Evolutionary conservation across 2,888 invertebrate genomes (phyloP).

Genomic region (Lithophane ornitopus): DNA sequence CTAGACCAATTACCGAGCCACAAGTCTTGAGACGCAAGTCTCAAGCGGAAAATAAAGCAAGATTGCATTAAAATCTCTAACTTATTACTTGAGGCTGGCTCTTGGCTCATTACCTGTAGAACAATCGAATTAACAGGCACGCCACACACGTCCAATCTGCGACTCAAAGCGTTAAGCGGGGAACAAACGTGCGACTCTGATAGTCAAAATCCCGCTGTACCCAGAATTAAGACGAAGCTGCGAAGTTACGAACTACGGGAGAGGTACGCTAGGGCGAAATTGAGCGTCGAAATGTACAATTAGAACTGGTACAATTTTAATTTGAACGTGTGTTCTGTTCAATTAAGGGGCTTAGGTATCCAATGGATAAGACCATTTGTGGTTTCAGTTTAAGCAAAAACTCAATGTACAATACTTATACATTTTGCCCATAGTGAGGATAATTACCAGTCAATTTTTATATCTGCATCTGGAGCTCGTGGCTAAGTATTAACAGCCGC

Average conservation of each 20-base stretch:
- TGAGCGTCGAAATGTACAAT: conserved; percentile 59
- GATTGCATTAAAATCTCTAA: conserved; percentile 65
- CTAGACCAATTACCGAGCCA: conserved; percentile 34
- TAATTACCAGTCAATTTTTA: not conserved
- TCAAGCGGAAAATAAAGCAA: conserved; percentile 39
- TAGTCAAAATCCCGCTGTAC: conserved; percentile 48
- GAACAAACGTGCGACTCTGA: conserved; percentile 45
- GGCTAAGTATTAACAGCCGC: too few species aligned
- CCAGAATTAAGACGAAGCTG: conserved; percentile 54
- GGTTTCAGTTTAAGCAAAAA: not conserved
- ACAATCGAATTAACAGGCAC: conserved; percentile 68
- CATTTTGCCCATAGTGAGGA: not conserved
- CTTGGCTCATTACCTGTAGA: conserved; percentile 63
- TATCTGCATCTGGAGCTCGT: not conserved
- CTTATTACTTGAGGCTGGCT: conserved; percentile 59
- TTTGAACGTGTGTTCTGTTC: conserved; percentile 50
- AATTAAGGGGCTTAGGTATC: conserved; percentile 31
- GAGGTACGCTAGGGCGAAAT: conserved; percentile 53
- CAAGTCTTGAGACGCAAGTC: conserved; percentile 2
- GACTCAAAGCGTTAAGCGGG: conserved; percentile 46
- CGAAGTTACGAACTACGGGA: conserved; percentile 40
- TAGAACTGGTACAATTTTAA: conserved; percentile 57
- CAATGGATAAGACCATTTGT: conserved; percentile 9
- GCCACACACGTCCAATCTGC: conserved; percentile 59
- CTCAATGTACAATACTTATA: not conserved